A percentile compares a stretch with the other conserved stretches of the same genome.
Conservation (phyloP, 2,888 invertebrate genomes). For the Tenodera sinensis region DNA sequence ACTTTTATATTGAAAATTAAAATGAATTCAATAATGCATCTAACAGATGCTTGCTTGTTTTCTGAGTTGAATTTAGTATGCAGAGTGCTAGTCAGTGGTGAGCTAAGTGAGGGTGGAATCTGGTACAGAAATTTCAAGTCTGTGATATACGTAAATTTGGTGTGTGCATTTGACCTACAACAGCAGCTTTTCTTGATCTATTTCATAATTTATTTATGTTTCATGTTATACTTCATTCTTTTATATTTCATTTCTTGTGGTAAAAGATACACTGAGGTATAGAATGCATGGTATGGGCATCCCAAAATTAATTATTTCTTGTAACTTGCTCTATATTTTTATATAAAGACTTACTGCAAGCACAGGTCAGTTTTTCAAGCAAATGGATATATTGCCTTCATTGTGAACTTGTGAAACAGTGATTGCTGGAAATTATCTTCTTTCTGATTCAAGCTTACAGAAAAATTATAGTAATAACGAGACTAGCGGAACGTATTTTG, state of each 20-base stretch:
- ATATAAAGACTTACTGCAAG: neutral
- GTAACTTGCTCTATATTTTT: neutral
- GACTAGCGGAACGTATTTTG: too few species aligned
- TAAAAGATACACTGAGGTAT: neutral
- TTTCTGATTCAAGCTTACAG: too few species aligned
- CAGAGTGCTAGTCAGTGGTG: slow-evolving; percentile 26
- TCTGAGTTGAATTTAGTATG: neutral
- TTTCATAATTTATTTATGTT: neutral
- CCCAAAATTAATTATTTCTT: neutral
- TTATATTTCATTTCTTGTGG: neutral
- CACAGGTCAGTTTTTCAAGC: neutral
- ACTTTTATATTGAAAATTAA: slow-evolving; percentile 9
- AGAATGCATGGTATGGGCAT: neutral
- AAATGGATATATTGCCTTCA: neutral
- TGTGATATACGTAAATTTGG: slow-evolving; percentile 26
- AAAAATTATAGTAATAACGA: too few species aligned
- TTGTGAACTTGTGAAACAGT: neutral
- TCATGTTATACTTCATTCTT: neutral
- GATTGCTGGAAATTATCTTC: neutral
- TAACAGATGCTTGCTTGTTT: neutral
- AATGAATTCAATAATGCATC: neutral
- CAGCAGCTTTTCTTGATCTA: neutral
- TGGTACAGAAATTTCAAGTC: slow-evolving; percentile 19
- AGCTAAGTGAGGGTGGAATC: slow-evolving; percentile 3
- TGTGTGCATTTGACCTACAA: neutral